Conservation (phyloP, 2,888 invertebrate genomes). For the Chromoteleia sp. region DNA sequence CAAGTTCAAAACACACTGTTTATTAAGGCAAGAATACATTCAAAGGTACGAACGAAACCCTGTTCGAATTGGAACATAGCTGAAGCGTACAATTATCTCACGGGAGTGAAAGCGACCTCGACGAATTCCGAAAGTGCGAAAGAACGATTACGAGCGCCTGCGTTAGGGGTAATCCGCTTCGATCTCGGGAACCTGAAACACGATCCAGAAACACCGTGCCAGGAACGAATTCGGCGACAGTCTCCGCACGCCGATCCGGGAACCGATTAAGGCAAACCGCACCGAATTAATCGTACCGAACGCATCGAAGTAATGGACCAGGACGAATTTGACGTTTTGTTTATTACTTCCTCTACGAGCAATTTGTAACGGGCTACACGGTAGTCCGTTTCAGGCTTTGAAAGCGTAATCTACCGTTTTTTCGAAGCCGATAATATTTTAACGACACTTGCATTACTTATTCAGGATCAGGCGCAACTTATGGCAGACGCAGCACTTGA, state of each 20-base stretch:
- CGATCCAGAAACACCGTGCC: conserved; percentile 63
- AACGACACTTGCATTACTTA: conserved; percentile 19
- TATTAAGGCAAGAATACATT: conserved; percentile 15
- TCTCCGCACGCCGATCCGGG: conserved; percentile 56
- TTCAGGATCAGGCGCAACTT: background rate
- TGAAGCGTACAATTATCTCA: conserved; percentile 38
- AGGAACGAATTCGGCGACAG: conserved; percentile 25
- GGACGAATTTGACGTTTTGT: background rate
- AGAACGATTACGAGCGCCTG: conserved; percentile 71
- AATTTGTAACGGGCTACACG: too few relatives aligned
- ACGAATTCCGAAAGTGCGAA: conserved; percentile 71
- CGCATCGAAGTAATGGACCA: background rate
- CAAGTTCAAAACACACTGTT: background rate
- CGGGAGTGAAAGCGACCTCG: conserved; percentile 52
- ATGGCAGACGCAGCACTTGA: too few relatives aligned
- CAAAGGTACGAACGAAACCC: conserved; percentile 26
- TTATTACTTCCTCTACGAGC: background rate
- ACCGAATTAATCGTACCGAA: conserved; percentile 26
- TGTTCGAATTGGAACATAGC: conserved; percentile 34
- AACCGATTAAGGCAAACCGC: conserved; percentile 50
- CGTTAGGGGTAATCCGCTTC: conserved; percentile 64
- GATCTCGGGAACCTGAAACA: conserved; percentile 67
- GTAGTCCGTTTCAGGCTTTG: background rate
- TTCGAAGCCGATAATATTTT: conserved; percentile 4
- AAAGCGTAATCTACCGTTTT: conserved; percentile 1